Percentiles rank a stretch among this genome's conserved stretches.
Conservation (phyloP, 2,797 vertebrate species). For the Sylvilagus floridanus region DNA sequence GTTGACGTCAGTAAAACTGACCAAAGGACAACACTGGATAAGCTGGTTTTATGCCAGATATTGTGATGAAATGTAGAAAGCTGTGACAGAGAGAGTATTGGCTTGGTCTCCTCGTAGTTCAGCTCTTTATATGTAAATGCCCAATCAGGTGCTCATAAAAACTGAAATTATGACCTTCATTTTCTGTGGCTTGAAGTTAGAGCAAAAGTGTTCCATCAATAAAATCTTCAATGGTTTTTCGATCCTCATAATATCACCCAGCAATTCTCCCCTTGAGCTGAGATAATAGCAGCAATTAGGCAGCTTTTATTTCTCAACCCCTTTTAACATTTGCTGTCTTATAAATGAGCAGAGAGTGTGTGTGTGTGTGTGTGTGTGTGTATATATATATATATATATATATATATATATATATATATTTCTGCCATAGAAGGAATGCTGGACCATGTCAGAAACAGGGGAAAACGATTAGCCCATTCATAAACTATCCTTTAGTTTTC, state of each 20-base stretch:
- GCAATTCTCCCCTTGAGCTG: conserved; percentile 78
- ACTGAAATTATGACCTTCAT: conserved; percentile 81
- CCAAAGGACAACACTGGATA: neutral
- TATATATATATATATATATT: neutral
- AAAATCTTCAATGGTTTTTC: conserved; percentile 81
- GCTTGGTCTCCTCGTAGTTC: conserved; percentile 50
- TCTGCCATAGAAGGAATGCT: neutral
- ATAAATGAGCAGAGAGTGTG: conserved; percentile 62
- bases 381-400: no score
- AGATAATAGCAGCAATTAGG: conserved; percentile 82
- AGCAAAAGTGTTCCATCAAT: conserved; percentile 80
- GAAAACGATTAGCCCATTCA: conserved; percentile 75
- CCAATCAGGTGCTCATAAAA: conserved; percentile 74
- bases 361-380: no score
- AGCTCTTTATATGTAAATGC: conserved; percentile 73
- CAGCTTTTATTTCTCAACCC: conserved; percentile 81
- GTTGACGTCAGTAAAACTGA: conserved; percentile 10
- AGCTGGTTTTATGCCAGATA: neutral
- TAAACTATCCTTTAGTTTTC: conserved; percentile 75
- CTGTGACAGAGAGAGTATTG: neutral
- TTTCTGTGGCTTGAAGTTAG: conserved; percentile 74
- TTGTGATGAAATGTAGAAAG: conserved; percentile 25
- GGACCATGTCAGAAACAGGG: neutral
- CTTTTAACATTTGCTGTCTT: conserved; percentile 81
- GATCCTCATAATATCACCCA: conserved; percentile 76